A percentile compares a stretch with the other conserved stretches of the same genome.
Conservation (phyloP, 2,113 vertebrate species). For the Taurulus bubalis region DNA sequence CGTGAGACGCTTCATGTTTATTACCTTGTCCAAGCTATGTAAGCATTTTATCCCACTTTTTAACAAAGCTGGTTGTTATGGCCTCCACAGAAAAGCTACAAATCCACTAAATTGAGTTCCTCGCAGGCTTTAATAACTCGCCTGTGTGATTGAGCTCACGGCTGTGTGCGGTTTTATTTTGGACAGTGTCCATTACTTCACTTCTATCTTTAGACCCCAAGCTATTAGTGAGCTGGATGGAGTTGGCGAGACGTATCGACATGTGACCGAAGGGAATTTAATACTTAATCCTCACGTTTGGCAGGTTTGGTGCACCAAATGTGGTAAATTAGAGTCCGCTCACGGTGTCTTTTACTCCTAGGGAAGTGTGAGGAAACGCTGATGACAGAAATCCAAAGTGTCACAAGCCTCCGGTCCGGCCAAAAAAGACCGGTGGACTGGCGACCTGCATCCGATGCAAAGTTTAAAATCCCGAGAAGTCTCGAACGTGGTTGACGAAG, state of each 20-base stretch:
- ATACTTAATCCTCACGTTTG: conserved; percentile 13
- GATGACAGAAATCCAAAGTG: background rate
- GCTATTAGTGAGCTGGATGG: conserved; percentile 42
- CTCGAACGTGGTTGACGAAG: background rate
- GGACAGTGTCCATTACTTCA: conserved; percentile 61
- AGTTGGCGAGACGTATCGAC: conserved; percentile 50
- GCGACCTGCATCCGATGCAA: background rate
- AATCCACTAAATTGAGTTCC: background rate
- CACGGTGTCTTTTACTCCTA: background rate
- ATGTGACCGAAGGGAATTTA: conserved; percentile 30
- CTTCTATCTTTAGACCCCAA: conserved; percentile 63
- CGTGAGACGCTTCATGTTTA: background rate
- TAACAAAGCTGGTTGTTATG: background rate
- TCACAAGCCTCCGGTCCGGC: background rate
- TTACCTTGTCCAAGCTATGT: background rate
- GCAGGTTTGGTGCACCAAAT: background rate
- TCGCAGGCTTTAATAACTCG: background rate
- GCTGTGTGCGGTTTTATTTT: conserved; percentile 37
- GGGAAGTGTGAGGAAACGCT: background rate
- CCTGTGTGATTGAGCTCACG: conserved; percentile 39
- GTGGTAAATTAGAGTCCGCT: conserved; percentile 1
- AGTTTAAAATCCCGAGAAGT: background rate
- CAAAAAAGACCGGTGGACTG: background rate
- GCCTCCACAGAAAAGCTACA: background rate
- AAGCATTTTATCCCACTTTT: background rate